phyloP scores from a whole-genome alignment of 2,888 invertebrate genomes.

The Acleris holmiana region DNA sequence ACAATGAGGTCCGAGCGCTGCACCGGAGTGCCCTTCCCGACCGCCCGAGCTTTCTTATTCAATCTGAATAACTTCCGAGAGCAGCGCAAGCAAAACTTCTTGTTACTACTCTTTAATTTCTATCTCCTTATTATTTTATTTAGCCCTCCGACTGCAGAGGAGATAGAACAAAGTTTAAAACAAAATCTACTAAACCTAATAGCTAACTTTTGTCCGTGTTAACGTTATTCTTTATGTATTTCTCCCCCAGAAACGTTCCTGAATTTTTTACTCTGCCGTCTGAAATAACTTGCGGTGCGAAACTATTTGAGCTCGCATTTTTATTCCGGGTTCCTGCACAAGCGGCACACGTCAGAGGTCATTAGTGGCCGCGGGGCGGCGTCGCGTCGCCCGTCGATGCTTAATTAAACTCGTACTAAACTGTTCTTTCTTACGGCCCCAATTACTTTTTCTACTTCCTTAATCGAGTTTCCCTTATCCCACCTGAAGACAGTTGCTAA shows the following conservation, averaged over 20 bases:
- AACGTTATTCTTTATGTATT: conserved; percentile 1
- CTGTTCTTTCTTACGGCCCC: conserved; percentile 53
- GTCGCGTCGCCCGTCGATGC: conserved; percentile 42
- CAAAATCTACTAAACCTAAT: conserved; percentile 27
- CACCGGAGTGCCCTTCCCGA: conserved; percentile 40
- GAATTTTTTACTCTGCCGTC: neutral
- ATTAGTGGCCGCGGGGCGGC: conserved; percentile 16
- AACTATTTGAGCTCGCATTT: neutral
- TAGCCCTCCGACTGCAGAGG: conserved; percentile 4
- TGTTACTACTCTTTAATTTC: conserved; percentile 33
- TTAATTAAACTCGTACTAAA: conserved; percentile 60
- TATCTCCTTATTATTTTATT: conserved; percentile 29
- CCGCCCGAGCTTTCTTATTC: conserved; percentile 46
- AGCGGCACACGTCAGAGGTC: conserved; percentile 30
- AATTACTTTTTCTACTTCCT: conserved; percentile 72
- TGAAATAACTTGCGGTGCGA: too few relatives aligned
- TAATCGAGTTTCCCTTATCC: conserved; percentile 75
- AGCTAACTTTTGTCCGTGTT: conserved; percentile 16
- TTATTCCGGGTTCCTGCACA: conserved; percentile 7
- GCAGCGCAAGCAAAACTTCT: conserved; percentile 45
- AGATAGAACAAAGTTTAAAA: conserved; percentile 9
- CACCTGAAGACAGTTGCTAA: conserved; percentile 72
- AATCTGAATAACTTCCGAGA: conserved; percentile 50
- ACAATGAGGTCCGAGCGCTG: conserved; percentile 46
- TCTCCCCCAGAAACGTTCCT: neutral